Conservation (phyloP, 2,888 invertebrate species). For the Melieria omissa region DNA sequence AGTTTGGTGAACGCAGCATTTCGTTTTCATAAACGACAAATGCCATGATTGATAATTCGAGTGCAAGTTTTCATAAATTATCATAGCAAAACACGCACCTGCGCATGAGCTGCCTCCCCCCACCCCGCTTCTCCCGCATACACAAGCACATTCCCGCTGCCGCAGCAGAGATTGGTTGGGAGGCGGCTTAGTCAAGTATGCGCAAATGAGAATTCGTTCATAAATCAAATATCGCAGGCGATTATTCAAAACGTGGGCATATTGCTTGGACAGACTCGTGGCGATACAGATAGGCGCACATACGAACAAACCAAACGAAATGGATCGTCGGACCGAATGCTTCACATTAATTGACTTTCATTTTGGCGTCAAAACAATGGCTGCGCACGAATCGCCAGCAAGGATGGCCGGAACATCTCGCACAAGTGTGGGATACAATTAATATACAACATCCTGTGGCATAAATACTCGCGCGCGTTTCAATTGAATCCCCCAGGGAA, state of each 20-base stretch:
- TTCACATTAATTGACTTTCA: constrained; percentile 18
- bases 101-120: not conserved
- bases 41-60: constrained; percentile 15
- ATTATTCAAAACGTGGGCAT: constrained; percentile 8
- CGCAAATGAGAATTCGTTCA: not conserved
- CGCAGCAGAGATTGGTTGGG: too few relatives aligned
- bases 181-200: too few relatives aligned
- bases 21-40: not conserved
- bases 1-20: too few relatives aligned
- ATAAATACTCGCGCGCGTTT: not conserved
- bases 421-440: constrained; percentile 6
- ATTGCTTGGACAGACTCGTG: not conserved
- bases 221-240: constrained; percentile 19
- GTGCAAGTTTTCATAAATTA: constrained; percentile 18
- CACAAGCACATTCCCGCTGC: too few relatives aligned
- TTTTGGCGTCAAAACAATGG: not conserved
- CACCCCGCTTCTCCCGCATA: too few relatives aligned
- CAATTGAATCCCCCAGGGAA: constrained; percentile 15
- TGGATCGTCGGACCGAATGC: not conserved
- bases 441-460: constrained; percentile 10
- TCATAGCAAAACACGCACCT: constrained; percentile 17
- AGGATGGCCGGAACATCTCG: not conserved
- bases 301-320: too few relatives aligned
- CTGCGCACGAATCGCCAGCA: not conserved
- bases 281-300: too few relatives aligned